These are phyloP conservation scores for Hyperoplus lanceolatus DNA, from an alignment of 2,797 vertebrate genomes.

Conservation along the genomic window DNA sequence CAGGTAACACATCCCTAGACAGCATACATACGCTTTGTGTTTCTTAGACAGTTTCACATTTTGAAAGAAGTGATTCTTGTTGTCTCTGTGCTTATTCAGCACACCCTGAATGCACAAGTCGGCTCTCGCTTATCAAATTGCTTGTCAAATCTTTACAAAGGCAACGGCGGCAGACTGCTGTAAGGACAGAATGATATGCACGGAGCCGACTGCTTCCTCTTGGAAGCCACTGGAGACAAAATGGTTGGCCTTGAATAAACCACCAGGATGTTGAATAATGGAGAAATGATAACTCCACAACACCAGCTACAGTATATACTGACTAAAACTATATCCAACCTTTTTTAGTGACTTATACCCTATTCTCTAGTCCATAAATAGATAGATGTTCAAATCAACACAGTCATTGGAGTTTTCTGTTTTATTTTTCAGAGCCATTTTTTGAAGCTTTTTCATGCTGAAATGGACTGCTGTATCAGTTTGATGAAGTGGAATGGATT, in stretches of 20 bases:
- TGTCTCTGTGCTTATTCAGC: slow-evolving; percentile 71
- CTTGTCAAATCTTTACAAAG: slow-evolving; percentile 72
- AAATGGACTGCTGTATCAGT: neutral
- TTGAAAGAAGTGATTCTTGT: slow-evolving; percentile 36
- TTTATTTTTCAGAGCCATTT: neutral
- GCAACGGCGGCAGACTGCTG: slow-evolving; percentile 54
- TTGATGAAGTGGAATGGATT: neutral
- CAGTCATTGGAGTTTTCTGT: neutral
- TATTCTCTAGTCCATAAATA: slow-evolving; percentile 9
- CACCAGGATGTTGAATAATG: slow-evolving; percentile 28
- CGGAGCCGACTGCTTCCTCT: slow-evolving; percentile 24
- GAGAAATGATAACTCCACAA: slow-evolving; percentile 39
- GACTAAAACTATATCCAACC: neutral
- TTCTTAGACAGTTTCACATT: slow-evolving; percentile 49
- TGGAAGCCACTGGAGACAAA: slow-evolving; percentile 41
- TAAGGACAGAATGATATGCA: slow-evolving; percentile 47
- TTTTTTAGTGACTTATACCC: slow-evolving; percentile 25
- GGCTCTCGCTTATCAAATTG: slow-evolving; percentile 72
- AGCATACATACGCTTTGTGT: slow-evolving; percentile 7
- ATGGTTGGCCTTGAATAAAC: slow-evolving; percentile 37
- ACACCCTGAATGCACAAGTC: slow-evolving; percentile 60
- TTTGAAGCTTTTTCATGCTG: slow-evolving; percentile 11
- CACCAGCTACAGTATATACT: neutral
- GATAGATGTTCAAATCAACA: neutral
- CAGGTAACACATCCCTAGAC: slow-evolving; percentile 62